Base-by-base conservation (phyloP, 2,797 vertebrate species). In the Hylomyscus alleni region DNA sequence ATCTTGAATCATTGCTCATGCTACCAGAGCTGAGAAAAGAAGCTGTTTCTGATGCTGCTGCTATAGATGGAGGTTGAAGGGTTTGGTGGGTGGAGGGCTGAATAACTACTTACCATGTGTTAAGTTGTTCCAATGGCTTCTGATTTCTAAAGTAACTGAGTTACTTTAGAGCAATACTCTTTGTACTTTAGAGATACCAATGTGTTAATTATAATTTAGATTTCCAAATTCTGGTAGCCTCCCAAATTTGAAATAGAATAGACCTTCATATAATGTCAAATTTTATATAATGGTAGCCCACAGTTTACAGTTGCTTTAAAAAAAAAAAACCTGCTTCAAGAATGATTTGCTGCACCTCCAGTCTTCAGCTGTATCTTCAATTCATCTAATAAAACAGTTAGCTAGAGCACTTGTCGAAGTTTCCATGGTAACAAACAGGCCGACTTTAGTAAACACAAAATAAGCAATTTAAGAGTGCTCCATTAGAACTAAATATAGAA, bases 381-480 rank as follows among this genome's bases (percentile, higher is more conserved):
- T 98, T 98, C 97, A 98, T 98, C 98, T 98, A 98, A 98, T 98
- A 98, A 98, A 98, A 98, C 97, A 98, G 97, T 98, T 98, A 98
- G 97, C 98, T 97, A 95, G 97, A 98, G 97, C 98, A 98, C 98
- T 98, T 98, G 98, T 97, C 98, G 97, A 86, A 81, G 98, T 99
- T 99, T 94, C 98, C 98, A 98, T 99, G 97, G 98, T 97, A 98
- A 99, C 99, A 98, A 98, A 98, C 91, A 89, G 97, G 98, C 97
- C 97, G 97, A 98, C 98, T 98, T 99, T 98, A 98, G 98, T 99
- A 99, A 99, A 99, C 98, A 99, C 98, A 99, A 99, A 98, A 99
- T 98, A 99, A 98, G 98, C 98, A 98, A 98, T 99, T 98, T 98
- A 98, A 98, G 98, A 97, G 97, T 97, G 97, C 98, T 98, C 98